Conservation (phyloP, 2,888 invertebrate species). For the Chaitophorus viminalis region DNA sequence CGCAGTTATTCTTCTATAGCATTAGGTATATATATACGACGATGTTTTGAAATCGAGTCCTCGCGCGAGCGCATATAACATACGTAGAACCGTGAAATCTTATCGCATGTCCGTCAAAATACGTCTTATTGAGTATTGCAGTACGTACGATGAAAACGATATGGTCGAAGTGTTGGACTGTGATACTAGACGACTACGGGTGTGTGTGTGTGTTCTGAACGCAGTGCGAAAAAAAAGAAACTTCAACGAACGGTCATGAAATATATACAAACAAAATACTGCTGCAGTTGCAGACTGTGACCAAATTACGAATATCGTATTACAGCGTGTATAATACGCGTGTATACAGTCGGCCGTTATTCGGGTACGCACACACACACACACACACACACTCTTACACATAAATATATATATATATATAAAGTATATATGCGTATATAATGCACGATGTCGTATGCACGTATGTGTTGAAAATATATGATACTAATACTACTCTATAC, state of each 20-base stretch:
- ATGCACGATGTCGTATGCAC: background rate
- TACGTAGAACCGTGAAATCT: background rate
- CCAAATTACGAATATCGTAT: slow-evolving; percentile 39
- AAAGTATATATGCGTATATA: background rate
- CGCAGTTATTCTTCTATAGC: background rate
- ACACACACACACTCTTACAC: too few relatives aligned
- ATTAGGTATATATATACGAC: background rate
- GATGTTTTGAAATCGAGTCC: background rate
- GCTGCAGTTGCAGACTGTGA: background rate
- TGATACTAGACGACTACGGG: background rate
- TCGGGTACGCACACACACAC: background rate
- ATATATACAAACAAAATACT: background rate
- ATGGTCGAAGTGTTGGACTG: background rate
- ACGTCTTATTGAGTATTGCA: background rate
- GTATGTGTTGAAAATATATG: too few relatives aligned
- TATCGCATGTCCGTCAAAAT: background rate
- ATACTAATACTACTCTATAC: too few relatives aligned
- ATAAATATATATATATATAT: too few relatives aligned
- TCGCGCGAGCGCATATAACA: background rate
- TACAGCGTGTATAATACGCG: slow-evolving; percentile 1
- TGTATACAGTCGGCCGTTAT: background rate
- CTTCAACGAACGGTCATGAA: slow-evolving; percentile 25
- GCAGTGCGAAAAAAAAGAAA: background rate
- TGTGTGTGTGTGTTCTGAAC: background rate
- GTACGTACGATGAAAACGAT: background rate